These are phyloP conservation scores for Gymnocypris eckloni DNA, from an alignment of 2,797 vertebrate genomes.

Conservation along the genomic window DNA sequence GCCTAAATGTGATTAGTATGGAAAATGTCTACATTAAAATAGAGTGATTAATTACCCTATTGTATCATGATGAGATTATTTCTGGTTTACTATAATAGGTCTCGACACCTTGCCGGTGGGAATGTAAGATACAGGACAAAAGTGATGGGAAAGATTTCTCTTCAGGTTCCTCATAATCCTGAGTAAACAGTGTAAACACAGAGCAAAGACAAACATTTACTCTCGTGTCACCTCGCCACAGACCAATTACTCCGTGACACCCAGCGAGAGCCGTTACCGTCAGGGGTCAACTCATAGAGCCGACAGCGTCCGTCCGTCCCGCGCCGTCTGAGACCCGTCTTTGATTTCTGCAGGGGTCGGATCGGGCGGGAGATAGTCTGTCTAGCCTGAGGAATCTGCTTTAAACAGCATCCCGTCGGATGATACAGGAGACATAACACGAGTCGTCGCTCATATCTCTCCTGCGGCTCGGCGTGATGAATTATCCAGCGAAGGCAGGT, in stretches of 20 bases:
- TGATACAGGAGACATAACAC: conserved; percentile 38
- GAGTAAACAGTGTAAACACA: conserved; percentile 66
- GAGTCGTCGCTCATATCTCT: conserved; percentile 52
- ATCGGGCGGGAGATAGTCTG: conserved; percentile 47
- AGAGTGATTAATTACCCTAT: conserved; percentile 8
- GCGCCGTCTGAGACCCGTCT: conserved; percentile 42
- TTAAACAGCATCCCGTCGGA: conserved; percentile 53
- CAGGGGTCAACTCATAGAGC: conserved; percentile 55
- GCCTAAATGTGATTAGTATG: conserved; percentile 13
- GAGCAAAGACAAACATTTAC: conserved; percentile 73
- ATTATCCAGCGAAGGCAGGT: conserved; percentile 72
- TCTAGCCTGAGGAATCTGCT: conserved; percentile 52
- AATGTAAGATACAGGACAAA: conserved; percentile 31
- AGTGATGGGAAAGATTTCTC: conserved; percentile 21
- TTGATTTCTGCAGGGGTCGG: conserved; percentile 57
- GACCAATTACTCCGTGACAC: conserved; percentile 64
- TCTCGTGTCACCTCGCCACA: conserved; percentile 49
- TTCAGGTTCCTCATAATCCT: conserved; percentile 59
- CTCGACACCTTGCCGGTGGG: conserved; percentile 36
- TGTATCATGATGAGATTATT: conserved; percentile 45
- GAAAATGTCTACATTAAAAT: background rate
- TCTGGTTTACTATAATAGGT: conserved; percentile 35
- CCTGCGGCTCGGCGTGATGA: conserved; percentile 53
- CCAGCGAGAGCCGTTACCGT: conserved; percentile 51
- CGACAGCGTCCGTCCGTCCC: conserved; percentile 25